phyloP scores from a whole-genome alignment of 2,113 vertebrate species.

The Corythornis vintsioides region DNA sequence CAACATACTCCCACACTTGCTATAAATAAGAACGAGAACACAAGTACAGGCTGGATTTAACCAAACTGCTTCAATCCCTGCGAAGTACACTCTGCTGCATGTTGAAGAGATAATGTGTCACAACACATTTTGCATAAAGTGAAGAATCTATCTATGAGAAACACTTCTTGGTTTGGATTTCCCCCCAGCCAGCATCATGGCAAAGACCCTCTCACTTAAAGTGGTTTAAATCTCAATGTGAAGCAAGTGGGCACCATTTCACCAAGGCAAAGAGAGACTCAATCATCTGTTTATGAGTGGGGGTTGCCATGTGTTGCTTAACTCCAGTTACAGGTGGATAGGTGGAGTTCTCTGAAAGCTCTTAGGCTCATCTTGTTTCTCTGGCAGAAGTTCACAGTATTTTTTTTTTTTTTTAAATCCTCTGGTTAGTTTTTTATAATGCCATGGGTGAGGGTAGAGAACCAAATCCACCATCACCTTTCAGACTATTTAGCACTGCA shows the following conservation, averaged over 20 bases:
- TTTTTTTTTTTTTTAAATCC: neutral
- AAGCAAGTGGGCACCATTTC: neutral
- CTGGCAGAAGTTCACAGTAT: neutral
- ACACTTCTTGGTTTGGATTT: slow-evolving; percentile 31
- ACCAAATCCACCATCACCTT: neutral
- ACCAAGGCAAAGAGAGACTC: neutral
- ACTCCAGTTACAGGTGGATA: fast-evolving
- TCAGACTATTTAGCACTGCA: neutral
- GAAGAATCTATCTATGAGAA: slow-evolving; percentile 36
- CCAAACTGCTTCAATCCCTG: slow-evolving; percentile 45
- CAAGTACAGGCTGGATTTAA: slow-evolving; percentile 53
- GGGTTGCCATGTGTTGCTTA: neutral
- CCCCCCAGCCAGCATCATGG: neutral
- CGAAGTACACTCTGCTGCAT: slow-evolving; percentile 51
- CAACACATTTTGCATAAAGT: slow-evolving; percentile 64
- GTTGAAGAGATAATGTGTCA: slow-evolving; percentile 58
- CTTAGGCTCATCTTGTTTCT: neutral
- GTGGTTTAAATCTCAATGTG: neutral
- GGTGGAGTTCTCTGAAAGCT: neutral
- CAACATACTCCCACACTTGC: slow-evolving; percentile 65
- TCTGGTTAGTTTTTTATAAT: neutral
- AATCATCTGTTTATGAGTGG: fast-evolving
- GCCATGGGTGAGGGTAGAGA: neutral
- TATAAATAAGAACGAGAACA: slow-evolving; percentile 60
- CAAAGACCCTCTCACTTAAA: neutral